Evolutionary conservation across 1,140 invertebrate genomes (phyloP), one percentile per base, ranked within the genome.

Genomic region (Frieseomelitta varia): DNA sequence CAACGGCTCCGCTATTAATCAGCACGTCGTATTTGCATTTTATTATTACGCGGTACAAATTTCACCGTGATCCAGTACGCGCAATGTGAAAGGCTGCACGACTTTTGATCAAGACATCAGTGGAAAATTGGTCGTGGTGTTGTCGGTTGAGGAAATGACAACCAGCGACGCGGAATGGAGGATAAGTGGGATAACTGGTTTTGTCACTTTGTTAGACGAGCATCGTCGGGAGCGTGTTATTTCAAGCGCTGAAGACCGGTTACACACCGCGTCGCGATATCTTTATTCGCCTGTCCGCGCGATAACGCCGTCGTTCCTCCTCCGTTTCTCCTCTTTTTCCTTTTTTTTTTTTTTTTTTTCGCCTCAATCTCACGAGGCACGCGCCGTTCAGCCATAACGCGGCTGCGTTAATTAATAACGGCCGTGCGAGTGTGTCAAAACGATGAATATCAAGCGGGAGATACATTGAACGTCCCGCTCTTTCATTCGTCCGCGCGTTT

Each of bases 121-220:
- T 67, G 76, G 79, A 63, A 88, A 88, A 81, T 88, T 68, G 83
- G 63, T 34, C 76, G 39, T 47, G 58, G 21, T 67, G 77, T 63
- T 74, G 51, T 85, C 75, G 67, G 8, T 47, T 47, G 39, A 34
- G 34, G 39, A 61, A n/a, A 82, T n/a, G 24, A 24, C 19, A 34
- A 69, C 68, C 74, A 47, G 6, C 14, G 58, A 47, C 51, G 63
- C 12, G 47, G 15, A 58, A 85, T 47, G 39, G 39, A n/a, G 11
- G 19, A 58, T 14, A 47, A 79, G 78, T 58, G 87, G 34, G 77
- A 88, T 80, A 85, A 88, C 87, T 81, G 76, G 84, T 89, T 88
- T 81, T 81, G 77, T 89, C 84, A 77, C 68, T 79, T 86, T 80
- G 76, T 75, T 84, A 78, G 67, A 88, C 65, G 53, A 47, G 71